Conservation (phyloP, 2,113 vertebrate species). For the Eudyptes chrysolophus region DNA sequence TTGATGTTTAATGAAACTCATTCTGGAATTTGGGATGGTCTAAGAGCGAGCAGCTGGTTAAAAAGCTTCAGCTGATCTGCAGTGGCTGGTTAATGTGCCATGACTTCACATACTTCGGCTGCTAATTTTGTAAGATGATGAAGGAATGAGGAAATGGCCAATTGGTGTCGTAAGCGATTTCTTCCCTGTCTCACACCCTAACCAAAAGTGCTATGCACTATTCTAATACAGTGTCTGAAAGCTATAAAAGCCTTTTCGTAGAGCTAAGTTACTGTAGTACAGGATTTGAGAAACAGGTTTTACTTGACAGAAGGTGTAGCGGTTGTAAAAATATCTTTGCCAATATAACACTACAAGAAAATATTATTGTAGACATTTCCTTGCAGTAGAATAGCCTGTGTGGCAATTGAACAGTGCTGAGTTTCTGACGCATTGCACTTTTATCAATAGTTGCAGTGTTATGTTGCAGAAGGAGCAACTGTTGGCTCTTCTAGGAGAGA, state of each 20-base stretch:
- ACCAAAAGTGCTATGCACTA: background rate
- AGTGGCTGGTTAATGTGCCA: background rate
- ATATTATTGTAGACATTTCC: background rate
- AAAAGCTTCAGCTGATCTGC: background rate
- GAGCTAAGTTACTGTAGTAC: background rate
- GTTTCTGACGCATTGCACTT: background rate
- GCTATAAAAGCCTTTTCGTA: background rate
- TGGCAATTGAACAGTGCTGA: background rate
- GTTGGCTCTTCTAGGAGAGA: background rate
- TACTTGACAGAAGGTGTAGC: background rate
- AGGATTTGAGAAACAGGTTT: background rate
- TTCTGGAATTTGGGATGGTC: background rate
- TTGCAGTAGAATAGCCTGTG: background rate
- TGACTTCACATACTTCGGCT: background rate
- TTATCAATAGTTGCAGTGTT: background rate
- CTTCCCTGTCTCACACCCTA: background rate
- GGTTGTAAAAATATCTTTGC: background rate
- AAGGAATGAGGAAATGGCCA: background rate
- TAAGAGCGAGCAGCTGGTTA: background rate
- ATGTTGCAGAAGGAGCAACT: background rate
- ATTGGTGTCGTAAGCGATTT: background rate
- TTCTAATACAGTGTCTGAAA: background rate
- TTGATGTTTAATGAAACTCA: background rate
- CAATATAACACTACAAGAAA: background rate
- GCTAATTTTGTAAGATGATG: background rate